Evolutionary conservation across 2,888 invertebrate genomes (phyloP), one percentile per base, ranked within the genome.

Genomic region (Agonopterix arenella): DNA sequence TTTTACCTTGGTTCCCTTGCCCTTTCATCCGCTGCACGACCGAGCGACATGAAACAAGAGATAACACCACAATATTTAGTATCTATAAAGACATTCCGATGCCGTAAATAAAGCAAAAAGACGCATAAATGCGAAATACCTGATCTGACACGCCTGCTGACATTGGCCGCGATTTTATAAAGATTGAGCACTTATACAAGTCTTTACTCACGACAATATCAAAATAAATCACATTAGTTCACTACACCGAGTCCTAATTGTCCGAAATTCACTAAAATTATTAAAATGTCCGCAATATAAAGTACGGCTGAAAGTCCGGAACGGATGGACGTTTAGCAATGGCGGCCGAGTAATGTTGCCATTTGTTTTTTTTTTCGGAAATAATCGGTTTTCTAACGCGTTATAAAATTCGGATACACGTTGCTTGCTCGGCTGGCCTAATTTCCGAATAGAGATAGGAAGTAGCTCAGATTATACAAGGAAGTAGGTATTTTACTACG

Each of bases 131-230:
- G 70, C 64, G 71, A 85, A 82, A 89, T 94, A 95, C 95, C 95
- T 95, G 95, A 91, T 95, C 95, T 93, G 94, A 93, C 93, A 95
- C 94, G 94, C 94, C 94, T 94, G 95, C 93, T 94, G 94, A 95
- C 95, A 95, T 95, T 93, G 93, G 93, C 93, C 90, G 91, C 90
- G 90, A 90, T 91, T 91, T 91, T 85, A 73, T 60, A 72, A 77
- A 74, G 89, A 85, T 81, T 86, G 80, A 85, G 78, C 85, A 84
- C 86, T 82, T 82, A 72, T 72, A 62, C 68, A 80, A 79, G 84
- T 85, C 80, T 80, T 74, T 79, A 70, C 56, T 70, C 80, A 86
- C 84, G 73, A 77, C 68, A 80, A 77, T 73, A 76, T 68, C 72
- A 74, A 75, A 76, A 81, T 71, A 68, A 81, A 84, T 86, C 85